Conservation (phyloP, 2,888 invertebrate genomes). For the Tachina lurida region DNA sequence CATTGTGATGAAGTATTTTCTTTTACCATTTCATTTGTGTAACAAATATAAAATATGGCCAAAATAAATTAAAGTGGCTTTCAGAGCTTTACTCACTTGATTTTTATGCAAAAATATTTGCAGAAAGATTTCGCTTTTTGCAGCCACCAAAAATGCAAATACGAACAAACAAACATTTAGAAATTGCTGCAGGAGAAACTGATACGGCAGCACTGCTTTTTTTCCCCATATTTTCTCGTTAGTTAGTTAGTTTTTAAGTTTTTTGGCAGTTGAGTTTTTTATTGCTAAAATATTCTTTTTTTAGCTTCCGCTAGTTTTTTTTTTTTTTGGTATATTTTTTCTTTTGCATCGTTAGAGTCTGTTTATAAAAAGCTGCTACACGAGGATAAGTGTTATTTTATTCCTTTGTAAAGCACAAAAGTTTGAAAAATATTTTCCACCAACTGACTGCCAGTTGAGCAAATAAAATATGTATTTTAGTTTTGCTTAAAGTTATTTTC, state of each 20-base stretch:
- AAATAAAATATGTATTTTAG: not conserved
- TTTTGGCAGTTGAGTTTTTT: constrained; percentile 33
- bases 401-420: not conserved
- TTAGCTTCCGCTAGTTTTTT: not conserved
- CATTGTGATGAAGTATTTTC: constrained; percentile 10
- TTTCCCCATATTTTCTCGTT: not conserved
- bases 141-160: constrained; percentile 16
- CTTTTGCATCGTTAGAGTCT: not conserved
- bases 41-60: constrained; percentile 47
- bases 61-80: constrained; percentile 52
- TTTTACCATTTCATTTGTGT: constrained; percentile 14
- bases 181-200: constrained; percentile 16
- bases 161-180: not conserved
- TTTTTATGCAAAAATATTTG: constrained; percentile 53
- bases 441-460: not conserved
- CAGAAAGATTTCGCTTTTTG: constrained; percentile 12
- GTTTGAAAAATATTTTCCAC: constrained; percentile 2
- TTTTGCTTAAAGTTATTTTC: not conserved
- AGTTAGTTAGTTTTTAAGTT: constrained; percentile 11
- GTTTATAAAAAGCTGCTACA: no score
- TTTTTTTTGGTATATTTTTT: not conserved
- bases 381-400: no score
- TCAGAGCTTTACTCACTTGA: constrained; percentile 34
- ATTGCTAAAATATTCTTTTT: constrained; percentile 28
- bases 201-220: not conserved